These are phyloP conservation scores for Rhopalosiphum nymphaeae DNA, from an alignment of 2,888 invertebrate genomes.

Conservation along the genomic window DNA sequence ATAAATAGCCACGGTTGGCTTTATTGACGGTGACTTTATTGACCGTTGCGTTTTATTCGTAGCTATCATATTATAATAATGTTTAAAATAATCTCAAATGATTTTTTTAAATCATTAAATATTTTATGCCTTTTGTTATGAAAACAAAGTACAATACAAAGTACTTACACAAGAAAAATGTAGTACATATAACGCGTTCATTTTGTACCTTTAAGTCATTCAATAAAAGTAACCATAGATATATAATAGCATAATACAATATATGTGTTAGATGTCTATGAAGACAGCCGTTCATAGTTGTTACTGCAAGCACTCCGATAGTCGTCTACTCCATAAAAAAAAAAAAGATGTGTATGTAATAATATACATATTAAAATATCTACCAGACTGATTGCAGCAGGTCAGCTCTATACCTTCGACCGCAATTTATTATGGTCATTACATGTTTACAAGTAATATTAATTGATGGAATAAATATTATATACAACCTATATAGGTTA, in stretches of 20 bases:
- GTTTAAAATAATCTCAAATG: neutral
- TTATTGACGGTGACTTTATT: neutral
- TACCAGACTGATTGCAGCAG: neutral
- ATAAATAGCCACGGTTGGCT: neutral
- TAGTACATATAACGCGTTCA: neutral
- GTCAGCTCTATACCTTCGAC: neutral
- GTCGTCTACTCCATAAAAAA: too few species aligned
- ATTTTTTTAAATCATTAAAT: neutral
- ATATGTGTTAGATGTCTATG: neutral
- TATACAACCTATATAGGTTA: neutral
- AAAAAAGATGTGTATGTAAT: neutral
- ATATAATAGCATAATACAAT: too few species aligned
- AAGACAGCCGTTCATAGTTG: neutral
- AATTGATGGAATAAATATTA: neutral
- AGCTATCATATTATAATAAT: neutral
- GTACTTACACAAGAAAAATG: neutral
- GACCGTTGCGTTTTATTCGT: neutral
- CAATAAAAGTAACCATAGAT: neutral
- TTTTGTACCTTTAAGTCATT: neutral
- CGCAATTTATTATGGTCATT: neutral
- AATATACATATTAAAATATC: slow-evolving; percentile 6
- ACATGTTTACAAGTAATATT: neutral
- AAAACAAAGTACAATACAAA: neutral
- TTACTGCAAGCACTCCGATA: neutral
- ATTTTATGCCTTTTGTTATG: neutral